A percentile compares a stretch with the other conserved stretches of the same genome.
Evolutionary conservation across 1,140 invertebrate species (phyloP).

Genomic region (Lepidurus arcticus): DNA sequence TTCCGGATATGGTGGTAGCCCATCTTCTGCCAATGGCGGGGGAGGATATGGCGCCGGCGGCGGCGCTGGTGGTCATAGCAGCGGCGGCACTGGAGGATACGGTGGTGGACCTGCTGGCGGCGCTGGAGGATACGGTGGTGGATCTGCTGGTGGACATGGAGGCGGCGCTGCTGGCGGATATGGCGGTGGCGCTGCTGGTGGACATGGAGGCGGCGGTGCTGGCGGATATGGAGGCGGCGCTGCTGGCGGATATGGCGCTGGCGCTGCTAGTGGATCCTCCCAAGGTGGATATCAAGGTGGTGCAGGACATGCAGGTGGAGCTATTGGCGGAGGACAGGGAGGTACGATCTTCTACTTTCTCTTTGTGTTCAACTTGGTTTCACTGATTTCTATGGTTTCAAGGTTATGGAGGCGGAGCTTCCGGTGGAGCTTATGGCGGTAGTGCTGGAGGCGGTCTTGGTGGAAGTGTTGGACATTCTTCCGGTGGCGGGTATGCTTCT

Average conservation of each 20-base stretch:
- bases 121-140: conserved; percentile 39
- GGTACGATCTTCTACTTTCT: neutral
- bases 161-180: conserved; percentile 35
- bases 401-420: neutral
- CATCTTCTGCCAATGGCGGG: conserved; percentile 39
- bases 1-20: conserved; percentile 34
- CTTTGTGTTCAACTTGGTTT: neutral
- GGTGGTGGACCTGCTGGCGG: conserved; percentile 24
- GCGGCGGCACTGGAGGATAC: conserved; percentile 34
- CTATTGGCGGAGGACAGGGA: neutral
- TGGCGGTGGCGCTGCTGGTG: conserved; percentile 36
- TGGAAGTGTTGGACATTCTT: neutral
- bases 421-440: neutral
- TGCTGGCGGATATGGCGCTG: conserved; percentile 31
- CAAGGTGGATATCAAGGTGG: conserved; percentile 29
- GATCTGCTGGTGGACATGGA: conserved; percentile 34
- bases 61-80: conserved; percentile 36
- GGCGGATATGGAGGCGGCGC: conserved; percentile 32
- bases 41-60: conserved; percentile 32
- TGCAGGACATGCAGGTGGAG: conserved; percentile 1
- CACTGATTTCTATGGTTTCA: neutral
- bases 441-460: neutral
- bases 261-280: neutral
- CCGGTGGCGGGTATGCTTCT: neutral
- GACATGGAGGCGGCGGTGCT: conserved; percentile 37